These are phyloP conservation scores for Xylocopa sonorina DNA, from an alignment of 1,140 invertebrate genomes.

Conservation along the genomic window DNA sequence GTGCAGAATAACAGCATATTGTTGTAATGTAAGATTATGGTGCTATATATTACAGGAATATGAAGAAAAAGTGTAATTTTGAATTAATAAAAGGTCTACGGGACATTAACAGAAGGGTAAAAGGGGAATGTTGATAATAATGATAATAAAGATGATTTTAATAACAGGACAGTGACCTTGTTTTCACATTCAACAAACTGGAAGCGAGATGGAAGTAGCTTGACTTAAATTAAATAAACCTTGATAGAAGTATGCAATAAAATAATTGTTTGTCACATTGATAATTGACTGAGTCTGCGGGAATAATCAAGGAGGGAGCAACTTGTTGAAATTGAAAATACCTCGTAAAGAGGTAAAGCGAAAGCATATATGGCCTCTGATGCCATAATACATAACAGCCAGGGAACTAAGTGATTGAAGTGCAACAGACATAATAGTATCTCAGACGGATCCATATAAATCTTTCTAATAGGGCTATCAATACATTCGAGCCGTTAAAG, in stretches of 20 bases:
- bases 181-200: conserved; percentile 79
- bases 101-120: conserved; percentile 43
- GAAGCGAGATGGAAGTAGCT: conserved; percentile 78
- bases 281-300: conserved; percentile 52
- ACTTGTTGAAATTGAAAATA: conserved; percentile 70
- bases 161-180: conserved; percentile 71
- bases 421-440: conserved; percentile 58
- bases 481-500: not conserved
- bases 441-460: not conserved
- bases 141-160: conserved; percentile 50
- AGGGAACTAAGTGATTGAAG: conserved; percentile 68
- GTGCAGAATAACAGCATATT: conserved; percentile 52
- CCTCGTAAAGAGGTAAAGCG: conserved; percentile 68
- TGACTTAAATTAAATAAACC: conserved; percentile 69
- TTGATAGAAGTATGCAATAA: conserved; percentile 63
- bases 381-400: conserved; percentile 70
- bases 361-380: conserved; percentile 69
- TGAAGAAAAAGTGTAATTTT: conserved; percentile 43
- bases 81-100: conserved; percentile 58
- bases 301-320: conserved; percentile 58
- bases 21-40: conserved; percentile 38
- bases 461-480: not conserved
- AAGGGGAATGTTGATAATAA: conserved; percentile 36
- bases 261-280: conserved; percentile 58
- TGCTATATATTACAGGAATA: conserved; percentile 22